phyloP scores from a whole-genome alignment of 2,888 invertebrate species.

The Lomographa bimaculata region DNA sequence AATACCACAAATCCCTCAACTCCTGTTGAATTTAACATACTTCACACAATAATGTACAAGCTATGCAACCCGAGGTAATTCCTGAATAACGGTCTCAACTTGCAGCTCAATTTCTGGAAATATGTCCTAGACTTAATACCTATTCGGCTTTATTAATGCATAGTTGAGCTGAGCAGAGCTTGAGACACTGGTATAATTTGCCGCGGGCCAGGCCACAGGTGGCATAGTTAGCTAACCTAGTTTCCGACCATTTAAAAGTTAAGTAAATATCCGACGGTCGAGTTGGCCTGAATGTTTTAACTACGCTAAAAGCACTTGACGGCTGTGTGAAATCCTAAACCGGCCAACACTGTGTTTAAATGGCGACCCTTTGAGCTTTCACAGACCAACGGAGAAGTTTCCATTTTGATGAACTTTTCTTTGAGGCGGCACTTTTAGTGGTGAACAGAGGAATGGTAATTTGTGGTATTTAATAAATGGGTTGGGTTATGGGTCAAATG shows the following conservation, averaged over 20 bases:
- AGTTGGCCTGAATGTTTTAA: slow-evolving; percentile 44
- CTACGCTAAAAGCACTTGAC: slow-evolving; percentile 48
- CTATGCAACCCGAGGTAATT: slow-evolving; percentile 10
- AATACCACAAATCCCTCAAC: no score
- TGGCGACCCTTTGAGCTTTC: slow-evolving; percentile 35
- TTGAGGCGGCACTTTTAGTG: slow-evolving; percentile 1
- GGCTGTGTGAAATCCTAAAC: slow-evolving; percentile 40
- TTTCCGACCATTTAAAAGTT: slow-evolving; percentile 66
- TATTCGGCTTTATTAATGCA: slow-evolving; percentile 18
- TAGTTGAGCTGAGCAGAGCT: slow-evolving; percentile 13
- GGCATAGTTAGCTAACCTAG: slow-evolving; percentile 60
- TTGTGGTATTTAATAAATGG: background rate
- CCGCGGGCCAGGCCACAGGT: slow-evolving; percentile 53
- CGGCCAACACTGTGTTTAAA: slow-evolving; percentile 33
- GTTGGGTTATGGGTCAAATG: no score
- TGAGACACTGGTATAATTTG: slow-evolving; percentile 15
- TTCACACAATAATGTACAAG: background rate
- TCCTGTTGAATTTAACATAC: background rate
- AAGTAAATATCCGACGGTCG: slow-evolving; percentile 46
- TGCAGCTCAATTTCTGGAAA: slow-evolving; percentile 16
- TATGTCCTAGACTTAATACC: slow-evolving; percentile 16
- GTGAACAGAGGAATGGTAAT: slow-evolving; percentile 16
- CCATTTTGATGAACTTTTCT: slow-evolving; percentile 21
- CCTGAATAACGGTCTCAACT: slow-evolving; percentile 14
- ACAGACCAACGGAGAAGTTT: slow-evolving; percentile 35